Conservation (phyloP, 2,113 vertebrate species). For the Egretta garzetta region DNA sequence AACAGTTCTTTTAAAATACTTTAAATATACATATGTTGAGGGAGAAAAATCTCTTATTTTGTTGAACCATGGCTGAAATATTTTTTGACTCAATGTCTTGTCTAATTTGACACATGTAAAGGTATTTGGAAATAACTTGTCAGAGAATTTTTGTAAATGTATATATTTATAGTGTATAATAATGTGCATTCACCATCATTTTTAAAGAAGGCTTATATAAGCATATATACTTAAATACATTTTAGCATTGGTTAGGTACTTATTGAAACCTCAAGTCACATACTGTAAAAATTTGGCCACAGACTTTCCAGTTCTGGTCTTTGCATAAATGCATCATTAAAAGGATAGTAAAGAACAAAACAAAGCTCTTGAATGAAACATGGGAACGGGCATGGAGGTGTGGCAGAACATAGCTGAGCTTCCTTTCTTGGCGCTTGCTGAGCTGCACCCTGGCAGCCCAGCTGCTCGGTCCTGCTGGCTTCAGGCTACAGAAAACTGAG, state of each 20-base stretch:
- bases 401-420: neutral
- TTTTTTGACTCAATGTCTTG: neutral
- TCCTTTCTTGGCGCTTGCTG: neutral
- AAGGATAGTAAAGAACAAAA: neutral
- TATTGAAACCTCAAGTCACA: neutral
- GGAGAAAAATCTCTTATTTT: neutral
- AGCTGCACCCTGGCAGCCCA: neutral
- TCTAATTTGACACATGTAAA: neutral
- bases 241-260: too few relatives aligned
- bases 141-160: neutral
- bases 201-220: neutral
- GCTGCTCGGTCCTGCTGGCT: neutral
- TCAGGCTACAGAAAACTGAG: neutral
- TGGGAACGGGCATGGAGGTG: neutral
- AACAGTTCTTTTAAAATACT: neutral
- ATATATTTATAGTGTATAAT: neutral
- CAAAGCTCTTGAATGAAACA: too few relatives aligned
- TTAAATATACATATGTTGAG: neutral
- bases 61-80: neutral
- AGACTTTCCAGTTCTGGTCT: neutral
- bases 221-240: neutral
- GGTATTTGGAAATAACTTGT: neutral
- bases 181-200: neutral
- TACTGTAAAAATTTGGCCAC: neutral
- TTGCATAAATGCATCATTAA: neutral